These are phyloP conservation scores for Plagiodera versicolora DNA, from an alignment of 2,888 invertebrate genomes.

Conservation along the genomic window DNA sequence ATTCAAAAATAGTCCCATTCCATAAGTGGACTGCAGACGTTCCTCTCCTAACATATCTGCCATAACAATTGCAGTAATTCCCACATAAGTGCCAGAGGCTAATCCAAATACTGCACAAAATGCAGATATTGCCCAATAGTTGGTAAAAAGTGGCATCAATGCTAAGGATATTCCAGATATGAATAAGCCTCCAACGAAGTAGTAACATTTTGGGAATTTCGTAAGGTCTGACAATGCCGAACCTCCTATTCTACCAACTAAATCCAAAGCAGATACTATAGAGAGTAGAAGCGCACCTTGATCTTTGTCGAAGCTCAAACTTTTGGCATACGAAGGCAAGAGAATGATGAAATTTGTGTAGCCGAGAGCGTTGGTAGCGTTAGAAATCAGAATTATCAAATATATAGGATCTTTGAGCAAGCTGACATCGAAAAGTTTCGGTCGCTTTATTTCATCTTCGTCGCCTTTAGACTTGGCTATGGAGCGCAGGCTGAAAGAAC, in stretches of 20 bases:
- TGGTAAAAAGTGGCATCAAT: conserved; percentile 67
- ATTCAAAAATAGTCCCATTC: conserved; percentile 82
- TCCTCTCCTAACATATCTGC: conserved; percentile 85
- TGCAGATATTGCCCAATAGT: conserved; percentile 65
- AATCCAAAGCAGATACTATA: conserved; percentile 77
- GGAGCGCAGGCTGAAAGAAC: conserved; percentile 74
- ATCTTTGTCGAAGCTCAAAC: conserved; percentile 70
- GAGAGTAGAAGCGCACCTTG: conserved; percentile 74
- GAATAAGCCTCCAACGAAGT: conserved; percentile 78
- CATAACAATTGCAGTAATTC: conserved; percentile 85
- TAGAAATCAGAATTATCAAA: conserved; percentile 79
- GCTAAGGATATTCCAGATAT: conserved; percentile 76
- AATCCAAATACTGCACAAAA: conserved; percentile 79
- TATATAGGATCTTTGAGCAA: conserved; percentile 78
- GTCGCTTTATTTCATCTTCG: conserved; percentile 51
- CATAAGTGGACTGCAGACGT: conserved; percentile 81
- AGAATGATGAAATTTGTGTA: conserved; percentile 85
- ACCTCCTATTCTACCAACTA: conserved; percentile 82
- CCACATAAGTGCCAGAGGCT: conserved; percentile 82
- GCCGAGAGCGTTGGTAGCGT: conserved; percentile 83
- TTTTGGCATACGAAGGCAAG: conserved; percentile 75
- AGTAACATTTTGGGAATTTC: conserved; percentile 77
- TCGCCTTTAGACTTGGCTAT: conserved; percentile 58
- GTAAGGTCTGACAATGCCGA: conserved; percentile 80
- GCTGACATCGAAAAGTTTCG: conserved; percentile 74